Conservation (phyloP, 2,797 vertebrate genomes). For the Vespertilio murinus region DNA sequence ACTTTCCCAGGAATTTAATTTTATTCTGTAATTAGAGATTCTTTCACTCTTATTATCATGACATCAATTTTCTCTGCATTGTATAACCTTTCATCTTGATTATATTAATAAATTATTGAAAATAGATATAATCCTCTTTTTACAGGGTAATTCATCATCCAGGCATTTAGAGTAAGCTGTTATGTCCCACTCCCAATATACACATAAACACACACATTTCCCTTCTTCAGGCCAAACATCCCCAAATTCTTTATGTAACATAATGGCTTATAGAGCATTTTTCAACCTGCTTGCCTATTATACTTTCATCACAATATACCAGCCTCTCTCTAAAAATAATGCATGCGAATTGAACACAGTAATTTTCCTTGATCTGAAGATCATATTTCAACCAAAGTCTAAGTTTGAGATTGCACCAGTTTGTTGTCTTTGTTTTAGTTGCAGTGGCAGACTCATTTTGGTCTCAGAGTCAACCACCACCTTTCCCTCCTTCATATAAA, state of each 20-base stretch:
- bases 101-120: background rate
- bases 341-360: background rate
- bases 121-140: background rate
- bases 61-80: background rate
- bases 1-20: background rate
- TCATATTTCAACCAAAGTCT: background rate
- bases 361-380: background rate
- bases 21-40: background rate
- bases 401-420: background rate
- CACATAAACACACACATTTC: background rate
- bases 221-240: background rate
- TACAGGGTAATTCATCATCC: background rate
- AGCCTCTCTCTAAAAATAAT: constrained; percentile 6
- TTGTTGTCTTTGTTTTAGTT: constrained; percentile 6
- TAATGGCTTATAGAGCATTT: background rate
- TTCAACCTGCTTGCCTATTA: background rate
- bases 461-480: background rate
- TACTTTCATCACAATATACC: background rate
- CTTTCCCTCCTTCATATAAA: background rate
- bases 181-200: background rate
- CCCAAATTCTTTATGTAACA: background rate
- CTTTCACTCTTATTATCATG: background rate
- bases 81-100: background rate
- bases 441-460: background rate
- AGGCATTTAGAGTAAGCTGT: background rate